Evolutionary conservation across 2,888 invertebrate genomes (phyloP), one percentile per base, ranked within the genome.

Genomic region (Drosophila phalerata): DNA sequence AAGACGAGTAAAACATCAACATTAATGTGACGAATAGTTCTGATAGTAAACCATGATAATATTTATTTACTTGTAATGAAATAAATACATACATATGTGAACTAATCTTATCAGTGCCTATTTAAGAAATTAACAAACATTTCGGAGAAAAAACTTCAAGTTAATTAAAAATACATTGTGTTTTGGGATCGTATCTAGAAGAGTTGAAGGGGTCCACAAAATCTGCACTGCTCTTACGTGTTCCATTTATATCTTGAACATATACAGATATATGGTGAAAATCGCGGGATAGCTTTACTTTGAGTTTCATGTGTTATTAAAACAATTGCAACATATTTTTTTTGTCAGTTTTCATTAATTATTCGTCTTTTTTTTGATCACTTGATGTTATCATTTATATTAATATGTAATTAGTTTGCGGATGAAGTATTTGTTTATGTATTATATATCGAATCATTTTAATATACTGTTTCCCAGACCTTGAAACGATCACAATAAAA

Each of bases 61-160:
- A 45, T 45, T 34, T 34, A 56, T 15, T 25, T 37, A 25, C 8
- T 45, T 17, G 15, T 32, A 34, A 34, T 25, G 10, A 15, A 47
- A 25, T 37, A 25, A 13, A 56, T 25, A 22, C 13, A 30, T 4
- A 30, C 30, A 19, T 52, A 34, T 38, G 3, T 19, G 17, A 45
- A 30, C 53, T 73, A 63, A 73, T 73, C 73, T 73, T 48, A 73
- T 73, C 73, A 45, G 32, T 17, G 53, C 15, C 40, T 15, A 43
- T 42, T 49, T 17, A 28, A 53, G 19, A 53, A 56, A 22, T 30
- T 34, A 58, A 49, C 43, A 19, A 51, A 25, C 19, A 32, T 34
- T 43, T 28, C 28, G 22, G 0, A 37, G 17, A 17, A 71, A 56
- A 56, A 55, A 43, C 47, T 58, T 62, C 8, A 25, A 45, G 25